Base-by-base conservation (phyloP, 2,888 invertebrate genomes). In the Glyphotaelius pellucidus region DNA sequence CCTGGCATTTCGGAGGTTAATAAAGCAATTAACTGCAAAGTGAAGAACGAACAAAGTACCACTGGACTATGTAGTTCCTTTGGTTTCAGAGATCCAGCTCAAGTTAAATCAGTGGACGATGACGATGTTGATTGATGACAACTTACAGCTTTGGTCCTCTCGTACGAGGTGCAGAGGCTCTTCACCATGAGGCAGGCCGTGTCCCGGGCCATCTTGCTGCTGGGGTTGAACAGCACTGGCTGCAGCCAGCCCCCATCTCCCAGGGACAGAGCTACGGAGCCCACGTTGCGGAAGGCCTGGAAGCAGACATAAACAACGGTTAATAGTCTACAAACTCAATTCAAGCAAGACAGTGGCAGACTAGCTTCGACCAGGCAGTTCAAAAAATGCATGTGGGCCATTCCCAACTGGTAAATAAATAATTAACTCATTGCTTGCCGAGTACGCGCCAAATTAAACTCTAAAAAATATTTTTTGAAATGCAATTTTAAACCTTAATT, bases 151-250 rank as follows among this genome's bases (percentile, higher is more conserved):
- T 96, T 96, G 89, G 96, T 96, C 90, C 96, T 94, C 90, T 96
- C 96, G 94, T 95, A 96, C 38, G 95, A 95, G 95, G 97, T 97
- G 94, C 98, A 98, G 84, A 99, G 96, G 2, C 98, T 97, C 94
- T 98, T 98, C 32, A 99, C 97, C 95, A 99, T 97, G 94, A 98
- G 98, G 94, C 99, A 99, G 15, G 98, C 98, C 79, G 99, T 97
- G 95, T 98, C 98, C 38, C 99, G 97, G 0, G 99, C 98, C 93
- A 98, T 97, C 90, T 98, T 97, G 0, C 99, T 99, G 94, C 98
- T 98, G 0, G 98, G 97, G 95, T 99, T 99, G 95, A 99, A 99
- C 94, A 99, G 96, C 12, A 99, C 98, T n/a, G 98, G 98, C 94
- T 98, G 98, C 92, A 99, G 96, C 99, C 99, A 99, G 0, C 98